Base-by-base conservation (phyloP, 1,140 invertebrate species). In the Charaxes varanes region DNA sequence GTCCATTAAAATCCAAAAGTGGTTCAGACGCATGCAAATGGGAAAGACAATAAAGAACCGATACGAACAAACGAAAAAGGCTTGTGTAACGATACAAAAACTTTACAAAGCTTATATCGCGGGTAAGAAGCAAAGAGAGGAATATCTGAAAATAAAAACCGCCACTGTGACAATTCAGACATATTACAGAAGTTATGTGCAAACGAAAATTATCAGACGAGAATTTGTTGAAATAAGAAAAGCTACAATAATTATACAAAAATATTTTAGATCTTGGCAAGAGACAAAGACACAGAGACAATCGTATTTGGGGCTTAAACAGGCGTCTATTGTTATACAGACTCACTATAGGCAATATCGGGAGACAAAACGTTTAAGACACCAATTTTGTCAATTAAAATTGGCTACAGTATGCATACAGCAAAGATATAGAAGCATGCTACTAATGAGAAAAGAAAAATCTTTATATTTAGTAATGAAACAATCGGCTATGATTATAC, bases 261-360 rank as follows among this genome's bases (percentile, higher is more conserved):
- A 73, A 21, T 53, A 57, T 12, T 89, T 84, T 55, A 83, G 80
- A 55, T 83, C 82, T 0, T 60, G 78, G 24, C 38, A 65, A 16
- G 38, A 66, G 18, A 69, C 62, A 7, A 79, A 56, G 41, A 54
- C 33, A 24, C 30, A 77, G 59, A 65, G 71, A 2, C 21, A 65
- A 24, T 16, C 62, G 4, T 90, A 84, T 56, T 46, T 85, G 6
- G 41, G 35, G 34, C 53, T 72, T 4, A 76, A 62, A 66, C 31
- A 38, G 0, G 60, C 79, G 1, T 53, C 57, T 7, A 19, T 62
- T 0, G 19, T 40, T 0, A 67, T 88, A 13, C 85, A 87, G 44
- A 51, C 27, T 18, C 53, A 58, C 22, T 88, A 78, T 61, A 76
- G 79, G 48, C 63, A 61, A 5, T 73, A 50, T 44, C 60, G 45